Percentiles rank a stretch among this genome's conserved stretches.
Conservation (phyloP, 2,797 vertebrate species). For the Muraenolepis orangiensis region DNA sequence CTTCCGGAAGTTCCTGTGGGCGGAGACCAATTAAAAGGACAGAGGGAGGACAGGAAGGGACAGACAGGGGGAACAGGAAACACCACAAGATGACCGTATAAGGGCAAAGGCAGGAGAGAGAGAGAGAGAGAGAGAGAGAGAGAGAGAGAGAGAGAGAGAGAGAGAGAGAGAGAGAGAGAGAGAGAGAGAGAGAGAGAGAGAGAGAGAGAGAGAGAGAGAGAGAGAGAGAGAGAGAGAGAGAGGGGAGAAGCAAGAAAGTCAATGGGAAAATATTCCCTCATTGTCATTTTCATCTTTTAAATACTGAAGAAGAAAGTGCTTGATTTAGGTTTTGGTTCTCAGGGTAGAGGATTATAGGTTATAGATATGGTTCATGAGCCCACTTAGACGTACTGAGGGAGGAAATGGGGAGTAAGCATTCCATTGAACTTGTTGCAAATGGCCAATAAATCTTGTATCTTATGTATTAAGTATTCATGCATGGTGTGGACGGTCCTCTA, state of each 20-base stretch:
- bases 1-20: slow-evolving; percentile 97
- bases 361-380: too few species aligned
- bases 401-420: too few species aligned
- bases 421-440: too few species aligned
- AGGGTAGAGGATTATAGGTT: not conserved
- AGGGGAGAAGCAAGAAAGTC: not conserved
- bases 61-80: slow-evolving; percentile 35
- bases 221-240: slow-evolving; percentile 1
- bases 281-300: not conserved
- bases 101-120: not conserved
- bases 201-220: slow-evolving; percentile 11
- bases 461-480: too few species aligned
- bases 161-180: slow-evolving; percentile 6
- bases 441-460: too few species aligned
- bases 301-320: not conserved
- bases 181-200: slow-evolving; percentile 2
- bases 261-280: not conserved
- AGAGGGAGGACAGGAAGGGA: slow-evolving; percentile 32
- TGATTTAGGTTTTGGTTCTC: not conserved
- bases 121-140: slow-evolving; percentile 11
- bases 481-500: too few species aligned
- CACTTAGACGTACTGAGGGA: too few species aligned
- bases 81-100: not conserved
- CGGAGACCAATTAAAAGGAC: slow-evolving; percentile 45
- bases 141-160: slow-evolving; percentile 1